phyloP scores from a whole-genome alignment of 2,113 vertebrate genomes.

The Hystrix cristata region DNA sequence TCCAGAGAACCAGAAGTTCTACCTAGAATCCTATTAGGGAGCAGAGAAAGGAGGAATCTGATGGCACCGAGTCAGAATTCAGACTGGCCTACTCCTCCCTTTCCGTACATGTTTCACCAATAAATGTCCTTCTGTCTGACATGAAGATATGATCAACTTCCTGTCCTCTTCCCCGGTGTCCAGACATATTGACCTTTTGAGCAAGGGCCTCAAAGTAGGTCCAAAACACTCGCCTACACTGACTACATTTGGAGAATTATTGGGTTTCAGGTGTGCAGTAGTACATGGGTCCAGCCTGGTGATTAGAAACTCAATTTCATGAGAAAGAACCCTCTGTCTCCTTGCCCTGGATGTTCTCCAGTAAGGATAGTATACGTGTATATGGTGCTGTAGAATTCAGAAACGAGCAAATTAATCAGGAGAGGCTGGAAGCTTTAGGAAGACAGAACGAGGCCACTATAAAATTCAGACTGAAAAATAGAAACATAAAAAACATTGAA shows the following conservation, averaged over 20 bases:
- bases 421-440: neutral
- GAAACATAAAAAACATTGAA: neutral
- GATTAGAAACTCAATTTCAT: neutral
- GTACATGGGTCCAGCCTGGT: neutral
- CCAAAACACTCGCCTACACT: neutral
- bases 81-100: neutral
- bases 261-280: neutral
- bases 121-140: neutral
- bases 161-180: neutral
- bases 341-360: neutral
- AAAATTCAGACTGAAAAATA: neutral
- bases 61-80: neutral
- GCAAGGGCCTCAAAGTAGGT: neutral
- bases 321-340: neutral
- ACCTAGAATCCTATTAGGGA: neutral
- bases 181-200: neutral
- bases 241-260: neutral
- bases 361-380: neutral
- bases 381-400: neutral
- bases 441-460: neutral
- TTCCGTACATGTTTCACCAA: neutral
- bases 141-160: neutral
- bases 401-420: neutral
- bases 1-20: neutral
- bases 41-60: neutral